Conservation (phyloP, 2,888 invertebrate species). For the Podotricha telesiphe region DNA sequence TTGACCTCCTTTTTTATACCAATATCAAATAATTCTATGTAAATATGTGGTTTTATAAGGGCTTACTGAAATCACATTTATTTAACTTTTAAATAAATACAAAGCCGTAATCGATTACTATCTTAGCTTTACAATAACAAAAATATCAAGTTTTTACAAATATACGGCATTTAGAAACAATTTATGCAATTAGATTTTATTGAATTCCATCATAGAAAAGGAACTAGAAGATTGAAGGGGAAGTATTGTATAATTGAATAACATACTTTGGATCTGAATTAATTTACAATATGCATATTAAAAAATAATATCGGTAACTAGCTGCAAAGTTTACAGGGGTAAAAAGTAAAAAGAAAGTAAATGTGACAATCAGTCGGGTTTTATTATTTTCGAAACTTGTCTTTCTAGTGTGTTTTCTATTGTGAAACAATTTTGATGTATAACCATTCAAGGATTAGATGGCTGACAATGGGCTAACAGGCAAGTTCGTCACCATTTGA, state of each 20-base stretch:
- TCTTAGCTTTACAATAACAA: not conserved
- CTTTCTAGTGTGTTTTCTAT: slow-evolving; percentile 63
- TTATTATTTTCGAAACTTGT: slow-evolving; percentile 73
- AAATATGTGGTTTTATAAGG: no score
- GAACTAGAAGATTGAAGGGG: slow-evolving; percentile 42
- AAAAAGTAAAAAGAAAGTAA: slow-evolving; percentile 66
- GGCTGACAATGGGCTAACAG: slow-evolving; percentile 62
- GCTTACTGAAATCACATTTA: no score
- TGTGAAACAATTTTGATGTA: slow-evolving; percentile 66
- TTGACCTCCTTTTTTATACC: not conserved
- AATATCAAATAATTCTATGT: not conserved
- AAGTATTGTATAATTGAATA: slow-evolving; percentile 56
- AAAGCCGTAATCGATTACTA: no score
- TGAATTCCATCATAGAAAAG: not conserved
- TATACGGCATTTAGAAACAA: not conserved
- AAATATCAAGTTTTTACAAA: not conserved
- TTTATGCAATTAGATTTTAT: not conserved
- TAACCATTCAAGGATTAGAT: slow-evolving; percentile 73
- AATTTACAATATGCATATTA: slow-evolving; percentile 52
- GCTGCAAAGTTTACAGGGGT: slow-evolving; percentile 51
- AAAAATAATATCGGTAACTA: slow-evolving; percentile 60
- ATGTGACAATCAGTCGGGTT: slow-evolving; percentile 62
- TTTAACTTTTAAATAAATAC: no score
- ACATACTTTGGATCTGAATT: slow-evolving; percentile 60
- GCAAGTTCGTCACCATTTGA: slow-evolving; percentile 69